Evolutionary conservation across 2,113 vertebrate species (phyloP).

Genomic region (Casuarius casuarius): DNA sequence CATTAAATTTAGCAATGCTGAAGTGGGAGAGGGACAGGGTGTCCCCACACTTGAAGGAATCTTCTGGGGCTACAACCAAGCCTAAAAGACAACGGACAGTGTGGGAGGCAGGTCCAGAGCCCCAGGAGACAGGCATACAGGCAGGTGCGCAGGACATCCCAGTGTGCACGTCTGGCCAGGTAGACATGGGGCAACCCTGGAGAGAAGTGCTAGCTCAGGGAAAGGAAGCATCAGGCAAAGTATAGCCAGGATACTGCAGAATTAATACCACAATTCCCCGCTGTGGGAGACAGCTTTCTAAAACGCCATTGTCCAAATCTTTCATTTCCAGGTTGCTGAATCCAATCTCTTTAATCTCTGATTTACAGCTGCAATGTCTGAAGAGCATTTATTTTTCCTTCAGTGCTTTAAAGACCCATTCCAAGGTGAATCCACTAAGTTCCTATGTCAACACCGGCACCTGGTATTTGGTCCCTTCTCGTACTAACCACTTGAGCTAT

Average conservation of each 20-base stretch:
- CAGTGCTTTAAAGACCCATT: neutral
- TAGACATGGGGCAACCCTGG: neutral
- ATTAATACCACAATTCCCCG: neutral
- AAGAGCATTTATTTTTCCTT: neutral
- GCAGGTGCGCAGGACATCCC: neutral
- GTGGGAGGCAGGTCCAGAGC: neutral
- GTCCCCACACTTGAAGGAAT: neutral
- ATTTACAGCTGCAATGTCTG: constrained; percentile 35
- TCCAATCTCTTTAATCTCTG: constrained; percentile 4
- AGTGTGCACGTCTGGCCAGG: rapidly evolving
- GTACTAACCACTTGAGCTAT: neutral
- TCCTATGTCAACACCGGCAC: neutral
- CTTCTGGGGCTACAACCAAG: neutral
- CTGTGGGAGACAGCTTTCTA: neutral
- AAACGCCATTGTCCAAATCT: neutral
- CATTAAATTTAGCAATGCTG: neutral
- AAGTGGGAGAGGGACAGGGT: neutral
- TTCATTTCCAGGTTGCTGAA: constrained; percentile 28
- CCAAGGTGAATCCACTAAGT: constrained; percentile 32
- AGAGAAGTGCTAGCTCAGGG: neutral
- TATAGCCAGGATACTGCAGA: constrained; percentile 5
- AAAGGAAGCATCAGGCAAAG: constrained; percentile 3
- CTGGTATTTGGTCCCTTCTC: neutral
- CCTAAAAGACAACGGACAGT: neutral
- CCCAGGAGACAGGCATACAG: neutral